Base-by-base conservation (phyloP, 2,888 invertebrate species). In the Andrena minutula region DNA sequence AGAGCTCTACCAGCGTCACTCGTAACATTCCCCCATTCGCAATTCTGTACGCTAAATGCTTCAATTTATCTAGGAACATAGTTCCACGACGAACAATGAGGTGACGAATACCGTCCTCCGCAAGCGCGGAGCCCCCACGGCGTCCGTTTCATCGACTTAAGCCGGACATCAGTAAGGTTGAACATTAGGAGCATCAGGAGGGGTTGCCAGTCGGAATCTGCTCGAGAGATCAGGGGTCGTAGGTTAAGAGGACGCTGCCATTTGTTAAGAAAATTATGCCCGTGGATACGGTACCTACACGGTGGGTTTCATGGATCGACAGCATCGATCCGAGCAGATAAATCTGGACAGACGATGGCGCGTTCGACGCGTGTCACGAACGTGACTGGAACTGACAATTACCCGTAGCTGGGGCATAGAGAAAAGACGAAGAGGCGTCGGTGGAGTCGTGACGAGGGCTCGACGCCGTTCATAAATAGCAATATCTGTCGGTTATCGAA, bases 401-500 rank as follows among this genome's bases (percentile, higher is more conserved):
- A 47, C 63, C 35, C 32, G 16, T 8, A 26, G 58, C 53, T 69
- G 65, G 20, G 56, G 74, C 20, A 60, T 16, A 41, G 47, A 76
- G 75, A 71, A 79, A 80, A 76, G 78, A 69, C 74, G 80, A 75
- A 80, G 64, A 73, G 79, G 79, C 53, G 72, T 64, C 65, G 70
- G 72, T 56, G 61, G 65, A 80, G 73, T 77, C 72, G 84, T 83
- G 89, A 88, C 85, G 84, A 83, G 89, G 87, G 89, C 84, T 87
- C 83, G 84, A 82, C 80, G 78, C 79, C 86, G 84, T 87, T 90
- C 92, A 91, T 93, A 93, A 93, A 93, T 92, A 92, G 91, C 89
- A 92, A 93, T 93, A 93, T 93, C 92, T 92, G 93, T 93, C 92
- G 91, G 92, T 90, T 90, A 92, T 92, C 91, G 90, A 89, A 88